These are phyloP conservation scores for Brachypodius melanocephalos DNA, from an alignment of 2,113 vertebrate genomes.

Conservation along the genomic window DNA sequence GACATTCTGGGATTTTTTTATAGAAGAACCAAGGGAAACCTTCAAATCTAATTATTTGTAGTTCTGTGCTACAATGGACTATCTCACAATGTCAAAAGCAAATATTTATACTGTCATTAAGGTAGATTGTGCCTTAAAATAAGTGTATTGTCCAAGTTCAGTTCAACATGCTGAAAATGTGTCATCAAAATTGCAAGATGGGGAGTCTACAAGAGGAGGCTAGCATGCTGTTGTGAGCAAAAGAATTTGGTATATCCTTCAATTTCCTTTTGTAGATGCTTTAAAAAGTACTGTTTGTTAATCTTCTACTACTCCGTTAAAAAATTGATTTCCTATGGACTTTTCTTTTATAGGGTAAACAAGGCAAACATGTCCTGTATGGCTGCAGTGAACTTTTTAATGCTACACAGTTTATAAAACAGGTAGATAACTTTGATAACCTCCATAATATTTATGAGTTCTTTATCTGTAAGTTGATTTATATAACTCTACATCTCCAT, in stretches of 20 bases:
- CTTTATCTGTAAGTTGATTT: neutral
- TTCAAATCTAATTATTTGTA: conserved; percentile 12
- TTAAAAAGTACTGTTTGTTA: neutral
- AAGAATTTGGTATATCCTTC: neutral
- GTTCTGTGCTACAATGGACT: neutral
- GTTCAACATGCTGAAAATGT: neutral
- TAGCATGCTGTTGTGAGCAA: neutral
- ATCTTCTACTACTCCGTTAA: neutral
- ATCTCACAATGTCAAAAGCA: neutral
- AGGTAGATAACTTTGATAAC: conserved; percentile 73
- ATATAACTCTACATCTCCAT: neutral
- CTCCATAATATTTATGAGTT: neutral
- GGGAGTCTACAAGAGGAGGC: neutral
- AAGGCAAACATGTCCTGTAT: conserved; percentile 90
- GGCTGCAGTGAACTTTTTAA: conserved; percentile 98
- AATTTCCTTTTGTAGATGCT: neutral
- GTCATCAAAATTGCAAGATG: neutral
- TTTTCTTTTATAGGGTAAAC: conserved; percentile 79
- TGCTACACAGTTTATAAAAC: conserved; percentile 93
- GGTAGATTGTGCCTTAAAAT: neutral
- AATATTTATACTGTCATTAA: neutral
- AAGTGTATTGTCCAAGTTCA: neutral
- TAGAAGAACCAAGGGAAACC: neutral
- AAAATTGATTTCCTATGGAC: neutral
- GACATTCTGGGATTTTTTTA: neutral